These are phyloP conservation scores for Lophius piscatorius DNA, from an alignment of 2,113 vertebrate genomes.

Conservation along the genomic window DNA sequence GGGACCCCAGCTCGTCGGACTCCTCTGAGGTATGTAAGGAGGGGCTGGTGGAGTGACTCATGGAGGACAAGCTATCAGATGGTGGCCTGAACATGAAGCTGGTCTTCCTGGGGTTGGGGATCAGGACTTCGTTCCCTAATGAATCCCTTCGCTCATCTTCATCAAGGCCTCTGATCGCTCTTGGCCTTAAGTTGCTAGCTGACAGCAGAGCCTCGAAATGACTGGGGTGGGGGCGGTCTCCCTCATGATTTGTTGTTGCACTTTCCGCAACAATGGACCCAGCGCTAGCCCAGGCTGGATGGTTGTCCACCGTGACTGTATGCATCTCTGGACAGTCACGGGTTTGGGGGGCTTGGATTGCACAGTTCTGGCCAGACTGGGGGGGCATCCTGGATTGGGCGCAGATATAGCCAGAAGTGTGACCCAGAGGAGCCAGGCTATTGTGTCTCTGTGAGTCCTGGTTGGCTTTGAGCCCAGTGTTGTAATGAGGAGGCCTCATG, in stretches of 20 bases:
- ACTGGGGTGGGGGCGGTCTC: conserved; percentile 40
- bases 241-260: conserved; percentile 43
- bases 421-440: conserved; percentile 50
- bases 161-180: conserved; percentile 60
- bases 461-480: conserved; percentile 62
- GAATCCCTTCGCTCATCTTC: conserved; percentile 77
- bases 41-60: conserved; percentile 80
- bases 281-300: conserved; percentile 56
- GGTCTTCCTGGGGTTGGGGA: conserved; percentile 77
- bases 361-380: conserved; percentile 58
- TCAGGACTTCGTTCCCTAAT: conserved; percentile 72
- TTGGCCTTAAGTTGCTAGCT: conserved; percentile 61
- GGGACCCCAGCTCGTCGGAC: conserved; percentile 82
- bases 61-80: conserved; percentile 80
- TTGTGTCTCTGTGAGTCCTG: conserved; percentile 56
- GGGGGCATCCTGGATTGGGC: conserved; percentile 58
- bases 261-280: conserved; percentile 34
- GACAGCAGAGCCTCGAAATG: conserved; percentile 66
- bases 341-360: conserved; percentile 54
- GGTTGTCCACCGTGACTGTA: conserved; percentile 44
- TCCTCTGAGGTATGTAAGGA: conserved; percentile 79
- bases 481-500: conserved; percentile 62
- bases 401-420: conserved; percentile 58
- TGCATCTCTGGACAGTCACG: conserved; percentile 33
- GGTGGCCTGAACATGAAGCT: conserved; percentile 85